Evolutionary conservation across 2,888 invertebrate species (phyloP), one percentile per base, ranked within the genome.

Genomic region (Xanthia icteritia): DNA sequence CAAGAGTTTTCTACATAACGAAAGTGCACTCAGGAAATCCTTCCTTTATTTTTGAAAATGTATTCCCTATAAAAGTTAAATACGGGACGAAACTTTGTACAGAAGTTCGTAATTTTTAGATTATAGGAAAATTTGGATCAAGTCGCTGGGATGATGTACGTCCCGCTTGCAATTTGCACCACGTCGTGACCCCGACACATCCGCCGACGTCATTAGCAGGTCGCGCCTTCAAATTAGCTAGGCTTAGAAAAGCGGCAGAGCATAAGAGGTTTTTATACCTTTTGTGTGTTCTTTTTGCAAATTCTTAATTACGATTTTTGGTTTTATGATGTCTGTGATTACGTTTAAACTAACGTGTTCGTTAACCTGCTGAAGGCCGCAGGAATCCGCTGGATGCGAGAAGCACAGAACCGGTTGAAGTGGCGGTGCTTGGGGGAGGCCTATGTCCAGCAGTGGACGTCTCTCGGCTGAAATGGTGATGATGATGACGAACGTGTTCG

Each of bases 161-260:
- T 54, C 54, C n/a, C 27, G 27, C 64, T 66, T 73, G 20, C 56
- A 70, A 61, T 71, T 85, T 76, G 68, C 15, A 73, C 76, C 65
- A 8, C 1, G 63, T 17, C 31, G 0, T 42, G 61, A 17, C 60
- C 27, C 45, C 56, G 45, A 71, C 79, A 82, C 48, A 72, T 74
- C 51, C 76, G 23, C 42, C 69, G 73, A 75, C 78, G 84, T 70
- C 86, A 86, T 86, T 78, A 83, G 45, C 81, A 77, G 56, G 60
- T 63, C 23, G 39, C 51, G 48, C 64, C 76, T 74, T 60, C 58
- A 81, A 81, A 85, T 85, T 81, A 77, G 61, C 75, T 76, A 39
- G 73, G 75, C 67, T 81, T 73, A 70, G 67, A 74, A 72, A 71
- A 73, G 60, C 68, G 64, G 11, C 42, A 48, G 9, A 45, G 36